phyloP scores from a whole-genome alignment of 2,113 vertebrate species.

The Leptocoma aspasia region DNA sequence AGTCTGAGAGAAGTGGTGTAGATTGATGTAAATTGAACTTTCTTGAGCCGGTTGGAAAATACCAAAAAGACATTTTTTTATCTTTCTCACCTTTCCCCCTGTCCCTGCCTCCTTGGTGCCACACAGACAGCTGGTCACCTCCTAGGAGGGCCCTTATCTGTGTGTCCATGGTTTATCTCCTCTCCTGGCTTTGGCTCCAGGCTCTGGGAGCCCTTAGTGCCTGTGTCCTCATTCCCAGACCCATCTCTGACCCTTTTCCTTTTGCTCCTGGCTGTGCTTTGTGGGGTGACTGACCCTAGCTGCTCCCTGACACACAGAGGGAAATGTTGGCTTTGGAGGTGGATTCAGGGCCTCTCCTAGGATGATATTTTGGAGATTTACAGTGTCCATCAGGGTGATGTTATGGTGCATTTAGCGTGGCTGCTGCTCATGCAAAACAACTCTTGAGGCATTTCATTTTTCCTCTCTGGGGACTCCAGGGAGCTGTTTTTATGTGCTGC shows the following conservation, averaged over 20 bases:
- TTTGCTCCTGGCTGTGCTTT: background rate
- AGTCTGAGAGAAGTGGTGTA: background rate
- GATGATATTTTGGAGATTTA: background rate
- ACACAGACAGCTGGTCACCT: rapidly evolving
- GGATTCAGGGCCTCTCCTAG: background rate
- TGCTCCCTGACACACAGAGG: background rate
- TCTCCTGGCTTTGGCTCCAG: background rate
- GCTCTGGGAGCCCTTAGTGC: background rate
- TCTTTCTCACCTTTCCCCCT: rapidly evolving
- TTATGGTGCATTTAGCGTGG: background rate
- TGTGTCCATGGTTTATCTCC: rapidly evolving
- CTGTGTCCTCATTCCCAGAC: background rate
- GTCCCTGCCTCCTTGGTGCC: rapidly evolving
- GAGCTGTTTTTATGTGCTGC: background rate
- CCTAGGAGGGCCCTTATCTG: rapidly evolving
- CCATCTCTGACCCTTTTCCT: background rate
- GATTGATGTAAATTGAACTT: background rate
- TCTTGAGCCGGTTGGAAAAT: background rate
- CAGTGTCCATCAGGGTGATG: too few relatives aligned
- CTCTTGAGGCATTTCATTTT: background rate
- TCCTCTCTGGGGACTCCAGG: background rate
- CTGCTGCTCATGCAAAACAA: background rate
- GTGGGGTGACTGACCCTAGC: too few relatives aligned
- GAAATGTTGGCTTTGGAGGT: background rate
- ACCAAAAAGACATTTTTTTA: background rate